phyloP scores from a whole-genome alignment of 2,797 vertebrate genomes.

The Alcedo atthis region DNA sequence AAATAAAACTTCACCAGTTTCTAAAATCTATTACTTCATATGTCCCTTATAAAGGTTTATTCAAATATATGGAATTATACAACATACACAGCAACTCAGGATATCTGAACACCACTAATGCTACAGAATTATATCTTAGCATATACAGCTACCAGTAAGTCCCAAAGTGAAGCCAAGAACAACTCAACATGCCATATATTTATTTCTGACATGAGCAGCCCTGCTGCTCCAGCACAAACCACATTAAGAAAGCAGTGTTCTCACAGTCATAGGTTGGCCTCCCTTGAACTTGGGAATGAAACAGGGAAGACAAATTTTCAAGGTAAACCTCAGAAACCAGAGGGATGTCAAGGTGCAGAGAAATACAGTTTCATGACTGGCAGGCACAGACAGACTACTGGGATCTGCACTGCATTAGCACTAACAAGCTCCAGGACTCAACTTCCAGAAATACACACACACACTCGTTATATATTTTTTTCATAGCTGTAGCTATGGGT shows the following conservation, averaged over 20 bases:
- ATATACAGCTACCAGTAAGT: background rate
- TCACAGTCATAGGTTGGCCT: background rate
- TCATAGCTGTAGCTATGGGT: background rate
- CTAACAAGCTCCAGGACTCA: background rate
- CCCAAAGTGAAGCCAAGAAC: background rate
- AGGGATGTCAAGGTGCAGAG: background rate
- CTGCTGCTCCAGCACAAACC: background rate
- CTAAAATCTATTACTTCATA: background rate
- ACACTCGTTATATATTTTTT: background rate
- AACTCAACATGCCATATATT: background rate
- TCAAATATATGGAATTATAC: background rate
- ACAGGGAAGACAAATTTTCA: background rate
- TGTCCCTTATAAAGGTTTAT: background rate
- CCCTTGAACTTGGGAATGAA: background rate
- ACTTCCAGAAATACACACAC: background rate
- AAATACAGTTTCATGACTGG: background rate
- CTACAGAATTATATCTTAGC: background rate
- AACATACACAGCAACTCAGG: background rate
- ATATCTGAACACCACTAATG: background rate
- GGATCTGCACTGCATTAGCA: background rate
- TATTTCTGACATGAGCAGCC: background rate
- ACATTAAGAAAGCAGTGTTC: background rate
- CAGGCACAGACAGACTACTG: background rate
- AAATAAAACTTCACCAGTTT: background rate
- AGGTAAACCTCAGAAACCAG: background rate